Percentiles rank a stretch among this genome's conserved stretches.
Evolutionary conservation across 2,113 vertebrate genomes (phyloP).

Genomic region (Zosterops hypoxanthus): DNA sequence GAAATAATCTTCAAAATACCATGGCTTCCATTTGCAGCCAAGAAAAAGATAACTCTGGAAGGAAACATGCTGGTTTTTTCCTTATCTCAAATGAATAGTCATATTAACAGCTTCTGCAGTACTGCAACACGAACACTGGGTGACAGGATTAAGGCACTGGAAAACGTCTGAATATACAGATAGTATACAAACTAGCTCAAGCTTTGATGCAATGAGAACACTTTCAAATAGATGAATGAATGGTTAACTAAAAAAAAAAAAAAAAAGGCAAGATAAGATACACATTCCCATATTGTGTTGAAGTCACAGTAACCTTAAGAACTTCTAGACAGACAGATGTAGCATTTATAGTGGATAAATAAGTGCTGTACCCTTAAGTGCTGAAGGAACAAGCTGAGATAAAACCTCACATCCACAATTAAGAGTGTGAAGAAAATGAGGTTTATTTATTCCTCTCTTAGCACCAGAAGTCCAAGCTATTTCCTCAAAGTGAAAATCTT

Average conservation of each 20-base stretch:
- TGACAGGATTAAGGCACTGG: not conserved
- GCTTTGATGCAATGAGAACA: not conserved
- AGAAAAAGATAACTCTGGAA: not conserved
- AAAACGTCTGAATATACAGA: not conserved
- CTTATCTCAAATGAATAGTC: not conserved
- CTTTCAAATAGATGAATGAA: not conserved
- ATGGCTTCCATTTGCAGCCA: not conserved
- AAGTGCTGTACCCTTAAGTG: not conserved
- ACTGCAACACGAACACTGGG: not conserved
- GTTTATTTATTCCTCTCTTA: constrained; percentile 28
- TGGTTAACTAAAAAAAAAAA: not conserved
- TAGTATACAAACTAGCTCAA: not conserved
- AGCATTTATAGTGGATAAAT: not conserved
- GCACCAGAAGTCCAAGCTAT: constrained; percentile 21
- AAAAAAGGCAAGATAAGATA: not conserved
- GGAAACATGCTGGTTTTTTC: not conserved
- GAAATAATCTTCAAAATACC: not conserved
- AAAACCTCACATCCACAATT: not conserved
- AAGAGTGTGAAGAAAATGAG: not conserved
- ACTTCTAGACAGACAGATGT: not conserved
- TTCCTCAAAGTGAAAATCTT: not conserved
- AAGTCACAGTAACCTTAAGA: not conserved
- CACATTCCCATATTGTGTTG: accelerated
- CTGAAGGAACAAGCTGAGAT: not conserved
- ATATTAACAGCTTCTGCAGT: not conserved